These are phyloP conservation scores for Sicus ferrugineus DNA, from an alignment of 2,888 invertebrate species.

Conservation along the genomic window DNA sequence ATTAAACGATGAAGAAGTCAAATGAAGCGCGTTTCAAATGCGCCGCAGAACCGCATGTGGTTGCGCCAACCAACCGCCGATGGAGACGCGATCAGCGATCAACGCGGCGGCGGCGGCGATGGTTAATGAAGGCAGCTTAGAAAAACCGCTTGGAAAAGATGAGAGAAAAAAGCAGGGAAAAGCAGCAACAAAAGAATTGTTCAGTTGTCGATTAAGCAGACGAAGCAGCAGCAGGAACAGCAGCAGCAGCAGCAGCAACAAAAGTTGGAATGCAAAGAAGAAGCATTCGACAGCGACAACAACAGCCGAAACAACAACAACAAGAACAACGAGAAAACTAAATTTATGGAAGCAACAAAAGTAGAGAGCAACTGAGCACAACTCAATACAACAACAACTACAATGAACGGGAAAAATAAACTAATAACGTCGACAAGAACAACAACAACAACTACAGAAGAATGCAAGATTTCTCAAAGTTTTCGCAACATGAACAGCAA, in stretches of 20 bases:
- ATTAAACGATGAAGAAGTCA: background rate
- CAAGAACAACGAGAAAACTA: background rate
- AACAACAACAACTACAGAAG: constrained; percentile 6
- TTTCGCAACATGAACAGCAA: too few relatives aligned
- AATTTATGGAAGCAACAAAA: background rate
- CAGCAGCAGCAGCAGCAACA: background rate
- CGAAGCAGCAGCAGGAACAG: too few relatives aligned
- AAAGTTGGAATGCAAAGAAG: background rate
- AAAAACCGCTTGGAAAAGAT: background rate
- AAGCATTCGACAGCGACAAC: too few relatives aligned
- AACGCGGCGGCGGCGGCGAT: background rate
- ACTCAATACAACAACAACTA: background rate
- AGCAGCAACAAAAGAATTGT: background rate
- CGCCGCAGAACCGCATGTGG: background rate
- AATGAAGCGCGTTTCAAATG: constrained; percentile 22
- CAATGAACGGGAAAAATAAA: background rate
- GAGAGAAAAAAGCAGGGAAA: too few relatives aligned
- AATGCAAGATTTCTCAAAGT: background rate
- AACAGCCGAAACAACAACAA: background rate
- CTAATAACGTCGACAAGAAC: background rate
- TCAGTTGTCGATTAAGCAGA: background rate
- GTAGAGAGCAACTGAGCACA: background rate
- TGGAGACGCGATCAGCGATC: background rate
- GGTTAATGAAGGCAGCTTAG: constrained; percentile 16
- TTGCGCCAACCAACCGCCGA: too few relatives aligned